Evolutionary conservation across 2,888 invertebrate species (phyloP), one percentile per base, ranked within the genome.

Genomic region (Megaustenia siamemsis): DNA sequence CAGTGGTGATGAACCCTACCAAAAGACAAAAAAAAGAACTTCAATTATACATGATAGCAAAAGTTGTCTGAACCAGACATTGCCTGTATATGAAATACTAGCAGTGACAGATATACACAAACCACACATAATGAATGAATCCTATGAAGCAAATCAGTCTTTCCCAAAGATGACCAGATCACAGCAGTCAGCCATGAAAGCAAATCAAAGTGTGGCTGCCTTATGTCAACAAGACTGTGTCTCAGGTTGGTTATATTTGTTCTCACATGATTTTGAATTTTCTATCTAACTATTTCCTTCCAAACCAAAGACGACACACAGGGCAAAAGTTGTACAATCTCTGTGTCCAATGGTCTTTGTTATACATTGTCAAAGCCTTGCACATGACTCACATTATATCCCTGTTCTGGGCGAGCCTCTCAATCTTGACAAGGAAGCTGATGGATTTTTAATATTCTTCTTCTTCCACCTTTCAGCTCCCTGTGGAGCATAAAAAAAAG

Each of bases 71-170:
- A 79, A 79, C 49, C 66, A 40, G 68, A 63, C 79, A 6, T 68
- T 79, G 21, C 79, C 79, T 18, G 49, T 35, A 32, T n/a, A 15
- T 32, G 12, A 35, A 10, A 66, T 28, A 45, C 32, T 45, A 28
- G 35, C 43, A 6, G 68, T 6, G 18, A 43, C 18, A 8, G 38
- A 43, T 6, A 49, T 15, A 68, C 12, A 49, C 84, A 45, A 8
- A 24, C 38, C n/a, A 0, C 75, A 86, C 10, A 78, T 77, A 24
- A 82, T 82, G 32, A 89, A 90, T 81, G 90, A 88, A 5, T 90
- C 91, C 45, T 96, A 95, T 94, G 96, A 96, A 91, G 94, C 94
- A 35, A 96, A 96, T 93, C 96, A 96, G 92, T 96, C 96, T 88
- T 96, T 95, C 91, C 96, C 96, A n/a, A 92, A 93, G 83, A 80